Conservation (phyloP, 2,797 vertebrate genomes). For the Aulostomus chinensis region DNA sequence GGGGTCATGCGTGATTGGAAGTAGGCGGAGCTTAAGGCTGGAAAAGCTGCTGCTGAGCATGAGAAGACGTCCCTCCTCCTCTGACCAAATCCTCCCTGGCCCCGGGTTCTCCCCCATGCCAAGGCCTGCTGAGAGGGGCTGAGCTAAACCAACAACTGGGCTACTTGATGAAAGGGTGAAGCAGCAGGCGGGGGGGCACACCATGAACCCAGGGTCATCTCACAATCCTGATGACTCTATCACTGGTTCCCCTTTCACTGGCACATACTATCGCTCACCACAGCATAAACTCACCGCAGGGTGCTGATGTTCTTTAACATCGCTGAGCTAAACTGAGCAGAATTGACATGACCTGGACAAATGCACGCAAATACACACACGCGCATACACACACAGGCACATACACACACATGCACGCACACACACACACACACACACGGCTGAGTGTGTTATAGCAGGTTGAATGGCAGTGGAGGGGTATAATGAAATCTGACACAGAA, state of each 20-base stretch:
- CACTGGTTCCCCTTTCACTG: constrained; percentile 64
- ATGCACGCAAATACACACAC: constrained; percentile 5
- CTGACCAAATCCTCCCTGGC: constrained; percentile 66
- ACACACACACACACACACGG: constrained; percentile 3
- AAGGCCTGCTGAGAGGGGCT: constrained; percentile 73
- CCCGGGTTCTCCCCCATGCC: constrained; percentile 55
- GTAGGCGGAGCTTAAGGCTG: constrained; percentile 63
- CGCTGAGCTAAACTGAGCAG: constrained; percentile 36
- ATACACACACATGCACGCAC: no score
- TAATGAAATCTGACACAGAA: constrained; percentile 26
- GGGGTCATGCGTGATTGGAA: constrained; percentile 57
- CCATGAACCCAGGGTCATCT: constrained; percentile 60
- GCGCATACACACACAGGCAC: neutral
- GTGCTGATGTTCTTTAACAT: constrained; percentile 47
- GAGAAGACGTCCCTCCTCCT: constrained; percentile 59
- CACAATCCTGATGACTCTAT: constrained; percentile 72
- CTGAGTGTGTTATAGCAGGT: neutral
- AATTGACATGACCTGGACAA: constrained; percentile 23
- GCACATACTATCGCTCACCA: constrained; percentile 36
- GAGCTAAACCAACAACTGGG: constrained; percentile 80
- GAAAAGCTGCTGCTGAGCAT: constrained; percentile 53
- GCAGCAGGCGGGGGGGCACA: constrained; percentile 44
- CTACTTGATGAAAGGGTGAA: constrained; percentile 73
- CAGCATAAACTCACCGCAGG: constrained; percentile 47
- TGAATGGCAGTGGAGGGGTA: constrained; percentile 17